Evolutionary conservation across 2,888 invertebrate genomes (phyloP).

Genomic region (Cepaea hortensis): DNA sequence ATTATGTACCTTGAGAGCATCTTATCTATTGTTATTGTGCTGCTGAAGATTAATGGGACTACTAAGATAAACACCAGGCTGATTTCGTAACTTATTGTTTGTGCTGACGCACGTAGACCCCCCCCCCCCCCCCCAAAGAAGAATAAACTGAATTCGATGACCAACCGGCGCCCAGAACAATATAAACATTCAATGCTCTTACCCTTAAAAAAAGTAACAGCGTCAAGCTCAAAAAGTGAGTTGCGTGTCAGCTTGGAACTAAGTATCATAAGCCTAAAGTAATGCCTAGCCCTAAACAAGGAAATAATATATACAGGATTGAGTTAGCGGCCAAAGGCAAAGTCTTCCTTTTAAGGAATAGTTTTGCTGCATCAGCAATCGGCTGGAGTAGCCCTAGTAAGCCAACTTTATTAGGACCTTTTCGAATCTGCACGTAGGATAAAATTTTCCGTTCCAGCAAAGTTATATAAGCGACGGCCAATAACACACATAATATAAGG

Average conservation of each 20-base stretch:
- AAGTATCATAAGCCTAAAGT: conserved; percentile 76
- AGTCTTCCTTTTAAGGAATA: too few species aligned
- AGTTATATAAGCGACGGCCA: too few species aligned
- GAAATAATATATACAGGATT: too few species aligned
- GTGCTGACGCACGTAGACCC: conserved; percentile 83
- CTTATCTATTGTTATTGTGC: conserved; percentile 60
- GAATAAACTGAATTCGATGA: conserved; percentile 86
- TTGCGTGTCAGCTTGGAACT: conserved; percentile 80
- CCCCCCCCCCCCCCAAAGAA: too few species aligned
- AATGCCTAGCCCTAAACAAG: too few species aligned
- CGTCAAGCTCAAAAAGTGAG: conserved; percentile 80
- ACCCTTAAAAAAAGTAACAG: conserved; percentile 83
- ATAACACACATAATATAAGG: too few species aligned
- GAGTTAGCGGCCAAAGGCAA: too few species aligned
- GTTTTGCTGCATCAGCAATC: too few species aligned
- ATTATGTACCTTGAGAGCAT: conserved; percentile 47
- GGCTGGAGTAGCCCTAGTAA: too few species aligned
- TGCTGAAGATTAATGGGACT: conserved; percentile 80
- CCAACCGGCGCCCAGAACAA: conserved; percentile 80
- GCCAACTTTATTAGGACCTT: too few species aligned
- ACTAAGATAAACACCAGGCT: conserved; percentile 83
- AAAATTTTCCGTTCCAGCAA: too few species aligned
- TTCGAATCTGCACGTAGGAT: too few species aligned
- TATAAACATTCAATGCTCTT: conserved; percentile 82
- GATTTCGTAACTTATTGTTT: conserved; percentile 87